Evolutionary conservation across 2,888 invertebrate genomes (phyloP), one percentile per base, ranked within the genome.

Genomic region (Orthosia gracilis): DNA sequence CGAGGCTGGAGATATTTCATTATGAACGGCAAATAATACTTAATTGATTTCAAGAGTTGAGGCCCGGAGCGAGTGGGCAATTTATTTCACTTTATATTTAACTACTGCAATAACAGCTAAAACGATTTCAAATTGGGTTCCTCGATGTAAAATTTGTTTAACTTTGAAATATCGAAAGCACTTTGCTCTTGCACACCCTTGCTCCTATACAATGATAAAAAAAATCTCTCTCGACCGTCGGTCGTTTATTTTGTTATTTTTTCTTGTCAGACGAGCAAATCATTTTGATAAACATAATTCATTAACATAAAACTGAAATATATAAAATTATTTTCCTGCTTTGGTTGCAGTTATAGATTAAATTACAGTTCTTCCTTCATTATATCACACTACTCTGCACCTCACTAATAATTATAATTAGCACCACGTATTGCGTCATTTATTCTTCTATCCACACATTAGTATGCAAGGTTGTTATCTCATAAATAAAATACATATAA

Each of bases 61-160:
- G 76, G 64, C 73, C 76, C 83, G 73, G 40, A 80, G 76, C 82
- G 69, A 81, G 85, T 70, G 83, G 73, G 85, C 85, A 88, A 89
- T 94, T 91, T 91, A 89, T 94, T 89, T 90, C 90, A 93, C 88
- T 92, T 92, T 83, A 82, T 79, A 84, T 74, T 84, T 78, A 84
- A 87, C 84, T 75, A 63, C 82, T 64, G 65, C 71, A 76, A 80
- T 79, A 84, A 72, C 73, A 78, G 69, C 67, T 84, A 80, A 85
- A 87, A 84, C 84, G 86, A 69, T 85, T 85, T 78, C 66, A 77
- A 86, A 87, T 85, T 81, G 79, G 69, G 47, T 69, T 65, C 55
- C 61, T 58, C 64, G 62, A 67, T 76, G 72, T 82, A 57, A 67
- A 76, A 75, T 76, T 74, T 77, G 62, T 79, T 85, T 65, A 65